Evolutionary conservation across 2,797 vertebrate genomes (phyloP), one percentile per base, ranked within the genome.

Genomic region (Bradypus variegatus): DNA sequence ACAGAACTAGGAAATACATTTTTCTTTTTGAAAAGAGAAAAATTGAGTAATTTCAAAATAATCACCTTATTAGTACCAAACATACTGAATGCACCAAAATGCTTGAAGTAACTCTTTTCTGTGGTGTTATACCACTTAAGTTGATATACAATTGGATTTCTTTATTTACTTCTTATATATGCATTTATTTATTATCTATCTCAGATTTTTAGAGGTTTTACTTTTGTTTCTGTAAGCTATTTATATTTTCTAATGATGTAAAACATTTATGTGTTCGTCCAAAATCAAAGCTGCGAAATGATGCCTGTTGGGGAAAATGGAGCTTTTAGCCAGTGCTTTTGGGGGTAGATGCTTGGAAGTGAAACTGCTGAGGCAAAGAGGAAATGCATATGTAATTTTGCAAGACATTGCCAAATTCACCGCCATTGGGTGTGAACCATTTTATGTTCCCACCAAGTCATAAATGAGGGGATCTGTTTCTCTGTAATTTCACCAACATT

Each of bases 321-420:
- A 55, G 55, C 55, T 91, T 92, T 93, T 88, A 55, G 62, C 79
- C 53, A 75, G 16, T 87, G 64, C 83, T 76, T 88, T 77, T 69
- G 36, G 48, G 67, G 31, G n/a, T 91, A 90, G 86, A 27, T 91
- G 84, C 93, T 93, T 88, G 67, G 73, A 84, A 89, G 92, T 89
- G 76, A 53, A 91, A 76, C 55, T 73, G 69, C 67, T 64, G 41
- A 58, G 72, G 93, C 92, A 93, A 83, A 92, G 91, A 85, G 53
- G 72, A 89, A 93, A 93, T 83, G 58, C 50, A 31, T 83, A 23
- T 86, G 60, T 89, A 76, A 82, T 92, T 80, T 92, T 83, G 36
- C 38, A 83, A 73, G 77, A 76, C 83, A 92, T 31, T 85, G 64
- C 85, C 73, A 93, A 90, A 29, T 78, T 64, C 18, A 19, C 33